Evolutionary conservation across 2,113 vertebrate genomes (phyloP).

Genomic region (Lophius piscatorius): DNA sequence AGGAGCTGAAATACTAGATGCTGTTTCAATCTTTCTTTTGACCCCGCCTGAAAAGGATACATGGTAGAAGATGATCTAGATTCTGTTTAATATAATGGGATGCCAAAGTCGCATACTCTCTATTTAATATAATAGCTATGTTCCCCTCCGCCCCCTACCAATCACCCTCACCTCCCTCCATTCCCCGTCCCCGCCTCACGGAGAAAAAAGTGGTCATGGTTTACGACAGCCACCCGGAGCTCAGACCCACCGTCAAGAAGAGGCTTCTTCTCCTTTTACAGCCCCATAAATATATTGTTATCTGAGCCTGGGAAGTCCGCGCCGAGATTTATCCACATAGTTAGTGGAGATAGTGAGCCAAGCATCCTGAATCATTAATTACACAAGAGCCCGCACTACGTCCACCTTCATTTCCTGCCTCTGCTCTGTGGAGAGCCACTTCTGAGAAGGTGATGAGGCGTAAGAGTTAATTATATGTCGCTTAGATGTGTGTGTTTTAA

Average conservation of each 20-base stretch:
- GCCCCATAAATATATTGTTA: conserved; percentile 84
- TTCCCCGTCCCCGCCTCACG: conserved; percentile 3
- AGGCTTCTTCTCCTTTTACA: conserved; percentile 68
- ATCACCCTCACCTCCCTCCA: conserved; percentile 35
- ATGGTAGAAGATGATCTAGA: not conserved
- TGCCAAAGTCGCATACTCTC: conserved; percentile 55
- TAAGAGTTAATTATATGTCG: conserved; percentile 77
- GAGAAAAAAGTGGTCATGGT: conserved; percentile 46
- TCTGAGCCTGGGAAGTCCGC: conserved; percentile 68
- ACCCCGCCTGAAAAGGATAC: conserved; percentile 10
- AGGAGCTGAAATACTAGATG: not conserved
- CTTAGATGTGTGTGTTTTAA: conserved; percentile 66
- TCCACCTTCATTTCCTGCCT: conserved; percentile 70
- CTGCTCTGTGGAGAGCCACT: conserved; percentile 53
- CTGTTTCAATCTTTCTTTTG: conserved; percentile 3
- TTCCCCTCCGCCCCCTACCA: too few species aligned
- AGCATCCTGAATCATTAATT: conserved; percentile 81
- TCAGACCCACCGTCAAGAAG: conserved; percentile 62
- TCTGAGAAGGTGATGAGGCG: conserved; percentile 77
- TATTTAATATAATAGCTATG: conserved; percentile 58
- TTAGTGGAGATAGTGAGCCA: conserved; percentile 72
- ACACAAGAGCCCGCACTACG: conserved; percentile 56
- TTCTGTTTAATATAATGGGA: conserved; percentile 55
- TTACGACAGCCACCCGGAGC: conserved; percentile 60
- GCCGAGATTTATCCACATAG: conserved; percentile 78